These are phyloP conservation scores for Sitobion miscanthi DNA, from an alignment of 1,140 invertebrate genomes.

Conservation along the genomic window DNA sequence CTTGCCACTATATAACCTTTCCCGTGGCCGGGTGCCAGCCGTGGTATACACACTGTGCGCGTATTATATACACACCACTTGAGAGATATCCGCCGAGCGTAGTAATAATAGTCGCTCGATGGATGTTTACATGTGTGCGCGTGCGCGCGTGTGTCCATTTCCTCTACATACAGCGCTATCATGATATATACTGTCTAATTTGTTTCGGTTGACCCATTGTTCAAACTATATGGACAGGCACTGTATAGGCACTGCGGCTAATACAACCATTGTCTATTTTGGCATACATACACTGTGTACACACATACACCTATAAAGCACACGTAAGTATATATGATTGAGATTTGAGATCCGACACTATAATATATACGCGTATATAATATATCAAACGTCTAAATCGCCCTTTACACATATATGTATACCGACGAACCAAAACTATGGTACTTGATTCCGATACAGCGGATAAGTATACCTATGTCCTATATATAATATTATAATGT, in stretches of 20 bases:
- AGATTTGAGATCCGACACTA: background rate
- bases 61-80: background rate
- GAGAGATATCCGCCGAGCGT: background rate
- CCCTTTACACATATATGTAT: background rate
- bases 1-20: background rate
- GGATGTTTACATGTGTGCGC: background rate
- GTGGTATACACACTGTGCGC: background rate
- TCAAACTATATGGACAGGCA: background rate
- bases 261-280: constrained; percentile 7
- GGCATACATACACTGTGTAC: background rate
- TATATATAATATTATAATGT: too few relatives aligned
- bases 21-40: background rate
- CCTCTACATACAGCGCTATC: background rate
- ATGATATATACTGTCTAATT: background rate
- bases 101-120: constrained; percentile 17
- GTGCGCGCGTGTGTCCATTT: background rate
- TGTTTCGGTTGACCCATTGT: constrained; percentile 14
- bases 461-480: too few relatives aligned
- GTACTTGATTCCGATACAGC: background rate
- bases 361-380: background rate
- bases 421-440: background rate
- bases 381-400: background rate
- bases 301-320: background rate
- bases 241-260: background rate
- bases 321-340: background rate